These are phyloP conservation scores for Strigops habroptila DNA, from an alignment of 2,113 vertebrate species.

Conservation along the genomic window DNA sequence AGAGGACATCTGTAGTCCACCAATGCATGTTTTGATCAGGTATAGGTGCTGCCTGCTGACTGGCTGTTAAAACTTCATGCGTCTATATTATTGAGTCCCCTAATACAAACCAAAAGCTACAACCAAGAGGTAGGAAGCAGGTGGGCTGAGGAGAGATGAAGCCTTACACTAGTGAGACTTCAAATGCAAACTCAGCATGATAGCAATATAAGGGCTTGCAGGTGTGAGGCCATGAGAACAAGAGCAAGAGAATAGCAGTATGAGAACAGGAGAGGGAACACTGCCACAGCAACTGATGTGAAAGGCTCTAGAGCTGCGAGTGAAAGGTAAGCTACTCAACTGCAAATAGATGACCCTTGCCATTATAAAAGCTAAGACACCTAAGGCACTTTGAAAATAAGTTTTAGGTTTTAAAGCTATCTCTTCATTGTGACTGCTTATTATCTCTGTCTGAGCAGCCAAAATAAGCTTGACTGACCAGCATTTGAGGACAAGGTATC, in stretches of 20 bases:
- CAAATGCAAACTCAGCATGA: neutral
- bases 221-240: neutral
- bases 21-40: neutral
- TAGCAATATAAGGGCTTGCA: neutral
- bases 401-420: neutral
- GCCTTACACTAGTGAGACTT: rapidly evolving
- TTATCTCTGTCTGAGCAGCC: neutral
- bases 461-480: neutral
- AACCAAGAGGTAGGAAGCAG: neutral
- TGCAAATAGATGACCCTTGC: neutral
- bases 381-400: neutral
- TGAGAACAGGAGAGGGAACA: neutral
- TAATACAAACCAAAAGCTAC: neutral
- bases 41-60: neutral
- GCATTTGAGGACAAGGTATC: neutral
- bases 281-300: neutral
- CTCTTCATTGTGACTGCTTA: neutral
- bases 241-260: neutral
- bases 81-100: rapidly evolving
- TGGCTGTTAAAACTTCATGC: neutral
- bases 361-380: neutral
- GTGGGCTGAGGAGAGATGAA: neutral
- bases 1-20: neutral
- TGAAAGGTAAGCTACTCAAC: neutral
- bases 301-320: neutral